Evolutionary conservation across 2,113 vertebrate species (phyloP).

Genomic region (Myotis yumanensis): DNA sequence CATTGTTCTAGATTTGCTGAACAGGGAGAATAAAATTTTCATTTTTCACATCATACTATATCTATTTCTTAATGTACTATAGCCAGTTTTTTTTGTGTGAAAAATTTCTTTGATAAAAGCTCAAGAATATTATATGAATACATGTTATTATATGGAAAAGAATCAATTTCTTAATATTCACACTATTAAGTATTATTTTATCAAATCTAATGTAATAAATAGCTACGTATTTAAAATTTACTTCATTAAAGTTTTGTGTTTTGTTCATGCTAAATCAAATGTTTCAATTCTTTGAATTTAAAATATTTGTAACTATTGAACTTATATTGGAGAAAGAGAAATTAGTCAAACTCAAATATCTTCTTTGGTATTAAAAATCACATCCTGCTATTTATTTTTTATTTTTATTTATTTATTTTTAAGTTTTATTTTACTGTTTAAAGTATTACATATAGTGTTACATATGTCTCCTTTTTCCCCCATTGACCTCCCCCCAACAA

Average conservation of each 20-base stretch:
- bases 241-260: not conserved
- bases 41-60: not conserved
- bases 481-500: too few species aligned
- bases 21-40: not conserved
- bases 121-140: not conserved
- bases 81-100: not conserved
- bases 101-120: not conserved
- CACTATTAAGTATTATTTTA: not conserved
- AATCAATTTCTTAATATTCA: not conserved
- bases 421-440: too few species aligned
- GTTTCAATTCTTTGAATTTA: not conserved
- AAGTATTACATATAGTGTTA: too few species aligned
- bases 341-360: not conserved
- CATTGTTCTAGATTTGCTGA: not conserved
- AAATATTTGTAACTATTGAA: not conserved
- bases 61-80: not conserved
- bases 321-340: conserved; percentile 4
- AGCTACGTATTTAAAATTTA: not conserved
- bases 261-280: not conserved
- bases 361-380: conserved; percentile 22
- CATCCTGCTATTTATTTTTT: not conserved
- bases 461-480: too few species aligned
- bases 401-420: too few species aligned
- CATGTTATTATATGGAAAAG: not conserved
- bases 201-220: not conserved